Evolutionary conservation across 1,140 invertebrate genomes (phyloP), one percentile per base, ranked within the genome.

Genomic region (Cydia amplana): DNA sequence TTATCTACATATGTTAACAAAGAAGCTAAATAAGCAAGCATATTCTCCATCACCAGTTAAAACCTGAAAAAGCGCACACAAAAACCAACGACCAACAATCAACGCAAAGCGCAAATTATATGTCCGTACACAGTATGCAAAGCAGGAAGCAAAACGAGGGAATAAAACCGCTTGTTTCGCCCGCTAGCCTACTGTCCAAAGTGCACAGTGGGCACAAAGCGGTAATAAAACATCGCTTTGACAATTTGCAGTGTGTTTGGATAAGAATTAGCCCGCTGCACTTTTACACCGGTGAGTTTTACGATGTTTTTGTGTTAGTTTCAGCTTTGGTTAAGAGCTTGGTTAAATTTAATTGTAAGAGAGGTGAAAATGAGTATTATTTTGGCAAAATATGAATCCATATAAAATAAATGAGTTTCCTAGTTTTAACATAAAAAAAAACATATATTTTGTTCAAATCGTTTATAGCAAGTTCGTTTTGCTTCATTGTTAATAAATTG

Each of bases 141-240:
- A 23, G 55, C 51, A 55, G 51, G n/a, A 9, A 60, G 20, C 6
- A 60, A 60, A 60, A 55, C n/a, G 51, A 23, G 20, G 55, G 55
- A 60, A 60, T 60, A 60, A 51, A 60, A 23, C 64, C 28, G 64
- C 28, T 67, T 36, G 64, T 67, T 67, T 36, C 28, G 25, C 64
- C 18, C 63, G 14, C 63, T 46, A 12, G 16, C 46, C 14, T 16
- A 51, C 46, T 16, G 46, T 65, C 28, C 23, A 28, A 28, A 64
- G 25, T 67, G 64, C 64, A 67, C 64, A 36, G 64, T 32, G 64
- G 25, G 64, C 64, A 67, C 25, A 67, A 67, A 67, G 64, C 25
- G 64, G 64, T 36, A 28, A 67, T 67, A 67, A 32, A 67, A 64
- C 63, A 28, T 23, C 9, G 28, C 64, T 67, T 67, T 67, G 64